A percentile compares a stretch with the other conserved stretches of the same genome.
phyloP scores from a whole-genome alignment of 2,113 vertebrate species.

The Apus apus region DNA sequence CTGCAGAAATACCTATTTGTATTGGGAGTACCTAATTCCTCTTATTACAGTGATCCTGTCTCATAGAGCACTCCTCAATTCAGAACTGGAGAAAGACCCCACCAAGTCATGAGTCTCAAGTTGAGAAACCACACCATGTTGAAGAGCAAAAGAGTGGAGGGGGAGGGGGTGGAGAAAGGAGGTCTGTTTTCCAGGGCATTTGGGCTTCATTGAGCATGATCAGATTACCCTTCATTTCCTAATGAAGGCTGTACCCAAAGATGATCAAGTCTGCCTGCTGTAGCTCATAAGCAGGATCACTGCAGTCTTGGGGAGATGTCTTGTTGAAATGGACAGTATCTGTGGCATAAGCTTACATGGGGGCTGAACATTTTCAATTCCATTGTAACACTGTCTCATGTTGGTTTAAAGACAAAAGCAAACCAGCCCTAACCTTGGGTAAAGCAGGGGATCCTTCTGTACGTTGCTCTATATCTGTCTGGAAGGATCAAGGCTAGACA shows the following conservation, averaged over 20 bases:
- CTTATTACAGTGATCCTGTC: constrained; percentile 78
- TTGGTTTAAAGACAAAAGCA: not conserved
- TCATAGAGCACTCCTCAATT: not conserved
- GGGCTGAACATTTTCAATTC: not conserved
- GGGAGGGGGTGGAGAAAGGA: not conserved
- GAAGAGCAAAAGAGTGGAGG: not conserved
- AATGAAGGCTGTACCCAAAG: not conserved
- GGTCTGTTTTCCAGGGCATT: not conserved
- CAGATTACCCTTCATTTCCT: not conserved
- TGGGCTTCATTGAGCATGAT: not conserved
- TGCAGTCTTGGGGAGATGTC: constrained; percentile 44
- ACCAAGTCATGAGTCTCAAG: not conserved
- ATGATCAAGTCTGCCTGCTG: rapidly evolving
- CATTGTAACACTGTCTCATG: not conserved
- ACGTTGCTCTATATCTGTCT: constrained; percentile 6
- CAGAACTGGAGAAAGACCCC: not conserved
- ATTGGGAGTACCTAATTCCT: constrained; percentile 61
- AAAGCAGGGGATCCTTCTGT: not conserved
- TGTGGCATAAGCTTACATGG: constrained; percentile 52
- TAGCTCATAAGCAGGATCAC: constrained; percentile 68
- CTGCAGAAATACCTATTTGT: constrained; percentile 73
- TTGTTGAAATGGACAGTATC: constrained; percentile 72
- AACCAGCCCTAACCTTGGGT: not conserved
- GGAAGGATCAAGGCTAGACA: constrained; percentile 18
- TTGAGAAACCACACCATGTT: not conserved